Evolutionary conservation across 1,140 invertebrate species (phyloP).

Genomic region (Harpegnathos saltator): DNA sequence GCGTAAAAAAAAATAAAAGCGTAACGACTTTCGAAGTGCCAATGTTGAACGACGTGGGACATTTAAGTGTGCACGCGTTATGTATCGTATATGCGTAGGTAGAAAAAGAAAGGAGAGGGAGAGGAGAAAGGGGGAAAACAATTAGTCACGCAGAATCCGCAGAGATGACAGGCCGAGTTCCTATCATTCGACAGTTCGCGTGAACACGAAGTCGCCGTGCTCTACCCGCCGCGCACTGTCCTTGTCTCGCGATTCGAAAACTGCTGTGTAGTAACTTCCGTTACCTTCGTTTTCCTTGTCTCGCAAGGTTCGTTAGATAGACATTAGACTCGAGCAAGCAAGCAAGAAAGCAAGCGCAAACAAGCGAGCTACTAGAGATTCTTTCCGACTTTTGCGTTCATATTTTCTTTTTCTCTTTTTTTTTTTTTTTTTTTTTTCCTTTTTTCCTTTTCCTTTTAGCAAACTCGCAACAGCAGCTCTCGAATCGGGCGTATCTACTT

Average conservation of each 20-base stretch:
- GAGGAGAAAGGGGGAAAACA: conserved; percentile 12
- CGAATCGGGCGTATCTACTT: conserved; percentile 34
- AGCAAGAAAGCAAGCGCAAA: neutral
- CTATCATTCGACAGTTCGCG: conserved; percentile 70
- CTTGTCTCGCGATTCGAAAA: conserved; percentile 53
- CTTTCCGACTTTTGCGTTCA: conserved; percentile 6
- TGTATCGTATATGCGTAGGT: conserved; percentile 63
- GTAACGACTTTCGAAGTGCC: conserved; percentile 77
- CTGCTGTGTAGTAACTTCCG: conserved; percentile 23
- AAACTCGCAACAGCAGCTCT: conserved; percentile 21
- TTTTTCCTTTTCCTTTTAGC: neutral
- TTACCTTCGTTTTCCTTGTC: conserved; percentile 1
- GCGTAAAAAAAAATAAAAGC: conserved; percentile 15
- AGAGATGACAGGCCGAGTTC: conserved; percentile 72
- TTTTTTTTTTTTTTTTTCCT: too few relatives aligned
- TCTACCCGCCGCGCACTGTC: conserved; percentile 23
- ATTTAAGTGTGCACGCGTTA: conserved; percentile 58
- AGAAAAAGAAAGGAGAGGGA: conserved; percentile 15
- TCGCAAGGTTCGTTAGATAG: neutral
- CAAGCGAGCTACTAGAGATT: neutral
- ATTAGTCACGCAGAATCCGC: conserved; percentile 64
- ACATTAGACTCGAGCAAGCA: neutral
- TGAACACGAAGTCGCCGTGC: conserved; percentile 32
- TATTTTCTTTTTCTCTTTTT: too few relatives aligned
- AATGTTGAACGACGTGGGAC: conserved; percentile 74